Percentiles rank a stretch among this genome's conserved stretches.
These are phyloP conservation scores for Scaptomyza tumidula DNA, from an alignment of 2,888 invertebrate genomes.

Conservation along the genomic window DNA sequence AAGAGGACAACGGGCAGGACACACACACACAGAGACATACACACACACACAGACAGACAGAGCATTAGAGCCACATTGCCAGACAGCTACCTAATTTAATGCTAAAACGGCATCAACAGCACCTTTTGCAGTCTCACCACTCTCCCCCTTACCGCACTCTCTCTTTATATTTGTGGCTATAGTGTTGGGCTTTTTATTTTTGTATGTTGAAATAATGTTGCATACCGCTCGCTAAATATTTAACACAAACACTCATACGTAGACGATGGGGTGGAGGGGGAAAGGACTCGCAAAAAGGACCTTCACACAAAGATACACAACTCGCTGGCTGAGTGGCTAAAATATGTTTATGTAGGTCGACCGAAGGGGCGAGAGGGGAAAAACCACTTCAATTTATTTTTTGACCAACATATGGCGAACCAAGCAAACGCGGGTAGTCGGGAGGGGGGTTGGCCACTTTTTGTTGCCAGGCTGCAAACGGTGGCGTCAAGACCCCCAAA, in stretches of 20 bases:
- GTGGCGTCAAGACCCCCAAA: neutral
- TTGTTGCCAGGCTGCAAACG: constrained; percentile 19
- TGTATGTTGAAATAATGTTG: constrained; percentile 69
- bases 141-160: accelerated
- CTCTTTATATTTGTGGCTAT: constrained; percentile 26
- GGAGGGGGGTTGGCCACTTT: constrained; percentile 30
- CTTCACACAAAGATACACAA: constrained; percentile 46
- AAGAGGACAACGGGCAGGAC: constrained; percentile 37
- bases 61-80: constrained; percentile 30
- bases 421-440: neutral
- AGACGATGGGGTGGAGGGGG: neutral
- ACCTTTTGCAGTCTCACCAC: neutral
- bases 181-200: constrained; percentile 67
- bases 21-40: constrained; percentile 3
- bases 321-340: constrained; percentile 52
- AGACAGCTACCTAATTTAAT: constrained; percentile 71
- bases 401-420: constrained; percentile 76
- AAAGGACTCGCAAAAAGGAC: constrained; percentile 10
- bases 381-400: constrained; percentile 78
- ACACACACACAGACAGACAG: constrained; percentile 6
- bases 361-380: constrained; percentile 30
- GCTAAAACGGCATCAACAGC: constrained; percentile 58
- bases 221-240: constrained; percentile 73
- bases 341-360: constrained; percentile 67
- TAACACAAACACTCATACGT: constrained; percentile 34